Percentiles rank a stretch among this genome's conserved stretches.
These are phyloP conservation scores for Mayetiola destructor DNA, from an alignment of 2,888 invertebrate genomes.

Conservation along the genomic window DNA sequence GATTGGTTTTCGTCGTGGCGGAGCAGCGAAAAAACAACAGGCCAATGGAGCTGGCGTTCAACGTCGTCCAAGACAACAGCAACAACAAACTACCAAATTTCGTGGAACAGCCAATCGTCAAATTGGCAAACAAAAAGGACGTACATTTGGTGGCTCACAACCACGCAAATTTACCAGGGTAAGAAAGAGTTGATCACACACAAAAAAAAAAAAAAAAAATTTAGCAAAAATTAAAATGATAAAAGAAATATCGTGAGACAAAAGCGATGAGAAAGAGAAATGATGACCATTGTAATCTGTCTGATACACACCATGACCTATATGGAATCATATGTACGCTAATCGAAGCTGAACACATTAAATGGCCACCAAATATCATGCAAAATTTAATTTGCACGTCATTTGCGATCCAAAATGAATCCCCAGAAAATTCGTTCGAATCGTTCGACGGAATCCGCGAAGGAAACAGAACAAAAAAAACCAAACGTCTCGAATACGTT, in stretches of 20 bases:
- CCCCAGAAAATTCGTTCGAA: not conserved
- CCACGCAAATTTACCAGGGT: conserved; percentile 14
- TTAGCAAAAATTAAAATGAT: not conserved
- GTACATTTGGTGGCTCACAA: conserved; percentile 8
- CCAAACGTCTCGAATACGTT: no score
- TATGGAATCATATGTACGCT: not conserved
- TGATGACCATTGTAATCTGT: conserved; percentile 6
- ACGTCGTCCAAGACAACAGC: not conserved
- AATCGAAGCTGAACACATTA: not conserved
- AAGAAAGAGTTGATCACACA: conserved; percentile 9
- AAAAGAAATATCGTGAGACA: not conserved
- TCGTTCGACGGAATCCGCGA: not conserved
- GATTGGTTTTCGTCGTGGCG: conserved; percentile 42
- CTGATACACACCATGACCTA: not conserved
- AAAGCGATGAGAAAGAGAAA: not conserved
- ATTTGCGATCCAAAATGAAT: not conserved
- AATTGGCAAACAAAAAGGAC: conserved; percentile 6
- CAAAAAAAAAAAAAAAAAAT: not conserved
- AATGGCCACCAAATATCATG: not conserved
- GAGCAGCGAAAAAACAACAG: conserved; percentile 35
- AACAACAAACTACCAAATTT: conserved; percentile 22
- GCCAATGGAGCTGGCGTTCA: conserved; percentile 35
- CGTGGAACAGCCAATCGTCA: conserved; percentile 37
- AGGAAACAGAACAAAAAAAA: not conserved
- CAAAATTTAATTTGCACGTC: not conserved